Base-by-base conservation (phyloP, 1,140 invertebrate genomes). In the Gryllus bimaculatus region DNA sequence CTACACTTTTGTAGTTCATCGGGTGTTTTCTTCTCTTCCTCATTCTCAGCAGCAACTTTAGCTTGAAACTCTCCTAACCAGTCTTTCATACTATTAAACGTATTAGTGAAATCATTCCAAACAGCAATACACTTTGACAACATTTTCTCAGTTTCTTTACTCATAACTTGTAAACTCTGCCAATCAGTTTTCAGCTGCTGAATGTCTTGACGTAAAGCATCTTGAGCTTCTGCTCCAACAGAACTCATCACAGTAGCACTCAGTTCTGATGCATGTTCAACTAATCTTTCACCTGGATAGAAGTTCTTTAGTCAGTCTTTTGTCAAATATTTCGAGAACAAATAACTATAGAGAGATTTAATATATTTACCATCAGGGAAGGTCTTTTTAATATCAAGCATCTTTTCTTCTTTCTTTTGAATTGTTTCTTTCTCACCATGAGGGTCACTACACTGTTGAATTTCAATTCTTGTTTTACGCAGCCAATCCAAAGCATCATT, bases 401-500 rank as follows among this genome's bases (percentile, higher is more conserved):
- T 88, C 82, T 91, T 92, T 66, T 89, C 89, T 75, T 94, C 88
- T 83, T 94, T 93, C 80, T 93, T 91, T 74, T 92, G 86, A 0
- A 94, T 91, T 75, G 90, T 89, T 66, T 91, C 89, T 82, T 94
- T 92, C 82, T 96, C 94, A 18, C 94, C 94, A 82, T 95, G 93
- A 21, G 92, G 91, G 83, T 95, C 92, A 26, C 93, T 91, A 81
- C 94, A 93, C 81, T 95, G 92, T 83, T 97, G 95, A 48, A 96
- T 89, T 80, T 94, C 91, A 20, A 95, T 89, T 83, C 94, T 92
- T 8, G 92, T 91, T 81, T 92, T 93, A 73, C 94, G 89, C n/a
- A 98, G 89, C 94, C 94, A 97, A 81, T 97, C 95, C 75, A 92
- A 90, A 81, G 95, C 92, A 82, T 92, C 92, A 80, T 93, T 92